Conservation (phyloP, 2,113 vertebrate genomes). For the Hemiscyllium ocellatum region DNA sequence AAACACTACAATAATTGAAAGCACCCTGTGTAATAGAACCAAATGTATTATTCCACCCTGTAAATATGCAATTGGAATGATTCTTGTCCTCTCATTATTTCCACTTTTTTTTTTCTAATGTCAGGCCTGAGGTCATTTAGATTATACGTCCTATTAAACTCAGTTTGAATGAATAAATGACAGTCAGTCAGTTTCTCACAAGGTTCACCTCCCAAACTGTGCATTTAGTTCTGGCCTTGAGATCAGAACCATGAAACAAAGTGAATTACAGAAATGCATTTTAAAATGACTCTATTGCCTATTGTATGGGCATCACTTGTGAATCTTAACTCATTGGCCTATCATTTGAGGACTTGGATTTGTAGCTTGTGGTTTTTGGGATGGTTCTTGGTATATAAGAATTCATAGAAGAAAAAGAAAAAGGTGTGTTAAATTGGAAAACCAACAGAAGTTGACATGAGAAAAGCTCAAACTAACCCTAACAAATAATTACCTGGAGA, state of each 20-base stretch:
- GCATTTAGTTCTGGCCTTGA: not conserved
- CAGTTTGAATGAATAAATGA: not conserved
- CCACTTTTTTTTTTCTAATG: not conserved
- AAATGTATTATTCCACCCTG: not conserved
- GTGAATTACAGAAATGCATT: not conserved
- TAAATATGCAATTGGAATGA: not conserved
- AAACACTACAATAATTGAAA: not conserved
- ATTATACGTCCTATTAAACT: not conserved
- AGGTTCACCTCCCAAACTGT: not conserved
- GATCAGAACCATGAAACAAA: not conserved
- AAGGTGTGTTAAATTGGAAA: not conserved
- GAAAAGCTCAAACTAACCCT: not conserved
- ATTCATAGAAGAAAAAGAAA: not conserved
- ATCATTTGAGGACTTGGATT: not conserved
- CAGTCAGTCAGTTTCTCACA: not conserved
- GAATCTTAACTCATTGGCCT: not conserved
- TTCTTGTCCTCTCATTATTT: not conserved
- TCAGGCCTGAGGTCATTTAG: not conserved
- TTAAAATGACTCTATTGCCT: not conserved
- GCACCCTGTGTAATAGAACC: not conserved
- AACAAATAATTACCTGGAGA: not conserved
- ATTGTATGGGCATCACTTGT: not conserved
- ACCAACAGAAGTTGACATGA: not conserved
- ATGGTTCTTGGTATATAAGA: not conserved
- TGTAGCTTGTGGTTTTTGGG: not conserved